Evolutionary conservation across 2,113 vertebrate species (phyloP), one percentile per base, ranked within the genome.

Genomic region (Sula dactylatra): DNA sequence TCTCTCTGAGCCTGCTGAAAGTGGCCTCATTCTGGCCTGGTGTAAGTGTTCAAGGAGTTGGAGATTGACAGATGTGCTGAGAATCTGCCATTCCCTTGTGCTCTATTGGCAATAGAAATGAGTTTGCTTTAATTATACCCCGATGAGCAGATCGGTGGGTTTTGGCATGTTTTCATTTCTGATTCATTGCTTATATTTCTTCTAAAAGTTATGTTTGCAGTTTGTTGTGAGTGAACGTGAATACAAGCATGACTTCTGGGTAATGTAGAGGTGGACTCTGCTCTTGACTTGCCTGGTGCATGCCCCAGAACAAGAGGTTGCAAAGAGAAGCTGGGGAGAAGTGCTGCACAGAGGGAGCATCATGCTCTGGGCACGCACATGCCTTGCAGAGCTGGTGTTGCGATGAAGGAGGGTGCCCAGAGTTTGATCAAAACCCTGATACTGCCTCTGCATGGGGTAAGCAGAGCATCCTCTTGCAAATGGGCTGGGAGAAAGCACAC

Each of bases 261-360:
- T 42, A 1, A 5, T 0, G 11, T 3, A 2, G 42, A 38, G 31
- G 7, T n/a, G 61, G 10, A 0, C 22, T 40, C 27, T 81, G 71
- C 70, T 61, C 21, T 80, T 18, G 58, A 1, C 79, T 44, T 25
- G 13, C 20, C 40, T 49, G 49, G 9, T 18, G 76, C 54, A 6
- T 22, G 3, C 4, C 44, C 71, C 45, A 24, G 52, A 32, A 81
- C 38, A 2, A 7, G 90, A 44, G 12, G 4, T 0, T 31, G 80
- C 38, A 31, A 22, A 22, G 65, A 50, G 65, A 52, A 42, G 31
- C 7, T 13, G 34, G 42, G 13, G 26, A 54, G 61, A 22, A 29
- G 77, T 5, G 22, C 50, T 82, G 66, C 19, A 3, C 4, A 0
- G 0, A 6, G 31, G 22, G 11, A 3, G 4, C 4, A 5, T 17